Evolutionary conservation across 2,888 invertebrate genomes (phyloP), one percentile per base, ranked within the genome.

Genomic region (Odontocerum albicorne): DNA sequence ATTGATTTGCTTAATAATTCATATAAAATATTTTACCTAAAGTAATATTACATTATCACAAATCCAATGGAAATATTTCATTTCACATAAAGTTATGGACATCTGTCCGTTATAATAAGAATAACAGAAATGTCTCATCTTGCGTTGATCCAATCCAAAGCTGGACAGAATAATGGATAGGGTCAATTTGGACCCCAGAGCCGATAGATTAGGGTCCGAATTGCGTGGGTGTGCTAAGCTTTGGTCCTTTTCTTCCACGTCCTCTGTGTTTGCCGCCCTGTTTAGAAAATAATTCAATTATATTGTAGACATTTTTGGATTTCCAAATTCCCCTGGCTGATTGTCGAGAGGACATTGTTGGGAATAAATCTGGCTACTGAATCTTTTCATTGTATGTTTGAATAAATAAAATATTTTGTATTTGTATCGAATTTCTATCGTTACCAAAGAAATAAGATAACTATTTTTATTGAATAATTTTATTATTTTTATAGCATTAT

Each of bases 261-360:
- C 21, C 15, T 19, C 33, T 31, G 32, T 46, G 15, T 54, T 42
- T 35, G 54, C 47, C 47, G 54, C 54, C 35, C 46, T 17, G 15
- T 39, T 52, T 52, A 36, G 39, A 39, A 47, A 59, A 52, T 55
- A 59, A 55, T 59, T 55, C 51, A 59, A 55, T 59, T 55, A 59
- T 43, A 22, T 17, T 39, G 45, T 49, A 42, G 35, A 50, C 50
- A 35, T 43, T 43, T 43, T 21, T 33, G 20, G n/a, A 49, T 32
- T 31, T 20, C 47, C 32, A 39, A 31, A 32, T 35, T 21, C 46
- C 46, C 35, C 15, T 21, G 4, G 4, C 27, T 10, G 17, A 46
- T 52, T 53, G 53, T 49, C 51, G 53, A 53, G 38, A 53, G 42
- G 57, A 49, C 53, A 57, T 57, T 57, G 57, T 57, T 51, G 44